These are phyloP conservation scores for Neuroscelio doddi DNA, from an alignment of 2,888 invertebrate genomes.

Conservation along the genomic window DNA sequence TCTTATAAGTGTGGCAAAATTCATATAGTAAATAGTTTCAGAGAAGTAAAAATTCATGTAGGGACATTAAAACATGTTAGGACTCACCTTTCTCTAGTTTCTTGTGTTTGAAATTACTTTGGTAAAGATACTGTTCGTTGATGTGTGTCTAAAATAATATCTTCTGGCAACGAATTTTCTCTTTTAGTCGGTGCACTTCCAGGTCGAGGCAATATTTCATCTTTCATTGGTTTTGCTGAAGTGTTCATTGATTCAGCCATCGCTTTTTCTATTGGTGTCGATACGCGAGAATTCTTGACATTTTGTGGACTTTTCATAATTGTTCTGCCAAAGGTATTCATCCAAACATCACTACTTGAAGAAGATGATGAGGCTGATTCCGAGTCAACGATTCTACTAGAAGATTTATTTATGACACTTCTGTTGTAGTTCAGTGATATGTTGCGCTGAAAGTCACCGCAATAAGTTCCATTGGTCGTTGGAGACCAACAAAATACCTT, in stretches of 20 bases:
- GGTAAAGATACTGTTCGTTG: conserved; percentile 73
- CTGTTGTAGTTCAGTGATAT: conserved; percentile 58
- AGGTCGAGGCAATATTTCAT: conserved; percentile 72
- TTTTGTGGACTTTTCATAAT: conserved; percentile 72
- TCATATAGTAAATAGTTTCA: no score
- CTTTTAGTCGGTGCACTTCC: conserved; percentile 74
- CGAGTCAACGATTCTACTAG: conserved; percentile 57
- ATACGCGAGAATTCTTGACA: conserved; percentile 73
- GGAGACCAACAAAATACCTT: conserved; percentile 59
- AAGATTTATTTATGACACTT: conserved; percentile 52
- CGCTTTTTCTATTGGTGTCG: conserved; percentile 74
- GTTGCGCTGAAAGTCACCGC: conserved; percentile 51
- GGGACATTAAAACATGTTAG: no score
- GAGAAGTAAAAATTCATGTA: no score
- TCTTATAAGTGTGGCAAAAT: no score
- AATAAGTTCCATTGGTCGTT: conserved; percentile 52
- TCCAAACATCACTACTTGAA: conserved; percentile 75
- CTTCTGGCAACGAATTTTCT: conserved; percentile 54
- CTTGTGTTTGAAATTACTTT: conserved; percentile 73
- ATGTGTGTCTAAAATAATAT: conserved; percentile 65
- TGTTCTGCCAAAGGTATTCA: conserved; percentile 74
- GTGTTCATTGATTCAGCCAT: conserved; percentile 60
- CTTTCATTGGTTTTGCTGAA: conserved; percentile 64
- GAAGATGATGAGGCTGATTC: conserved; percentile 73
- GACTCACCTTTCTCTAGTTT: conserved; percentile 62